These are phyloP conservation scores for Sinocyclocheilus anophthalmus DNA, from an alignment of 2,113 vertebrate species.

Conservation along the genomic window DNA sequence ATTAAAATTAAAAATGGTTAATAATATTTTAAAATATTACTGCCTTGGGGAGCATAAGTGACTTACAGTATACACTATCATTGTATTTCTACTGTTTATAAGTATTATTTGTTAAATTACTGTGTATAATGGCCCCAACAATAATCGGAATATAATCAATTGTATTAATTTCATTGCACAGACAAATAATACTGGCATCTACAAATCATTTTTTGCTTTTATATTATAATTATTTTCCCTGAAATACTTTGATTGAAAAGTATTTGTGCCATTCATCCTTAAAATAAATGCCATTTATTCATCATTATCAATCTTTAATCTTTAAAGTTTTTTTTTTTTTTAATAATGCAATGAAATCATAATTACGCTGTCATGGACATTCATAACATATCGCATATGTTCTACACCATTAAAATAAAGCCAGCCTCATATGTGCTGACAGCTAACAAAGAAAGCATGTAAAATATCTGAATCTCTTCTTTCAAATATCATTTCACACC, in stretches of 20 bases:
- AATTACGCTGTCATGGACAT: neutral
- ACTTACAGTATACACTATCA: neutral
- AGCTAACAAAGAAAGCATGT: neutral
- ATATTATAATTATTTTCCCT: neutral
- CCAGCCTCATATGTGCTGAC: neutral
- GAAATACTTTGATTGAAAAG: neutral
- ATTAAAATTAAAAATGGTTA: too few species aligned
- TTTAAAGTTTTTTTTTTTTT: neutral
- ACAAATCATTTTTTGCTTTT: neutral
- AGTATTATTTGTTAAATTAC: neutral
- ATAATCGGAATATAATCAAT: neutral
- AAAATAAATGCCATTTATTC: neutral
- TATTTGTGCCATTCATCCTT: neutral
- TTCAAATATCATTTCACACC: neutral
- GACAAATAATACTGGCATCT: neutral
- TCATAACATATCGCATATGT: neutral
- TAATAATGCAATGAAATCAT: neutral
- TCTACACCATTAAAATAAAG: neutral
- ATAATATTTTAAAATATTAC: too few species aligned
- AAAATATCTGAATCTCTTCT: neutral
- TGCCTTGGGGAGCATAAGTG: neutral
- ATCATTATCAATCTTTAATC: neutral
- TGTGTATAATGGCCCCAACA: neutral
- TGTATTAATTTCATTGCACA: neutral
- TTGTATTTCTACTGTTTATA: neutral